phyloP scores from a whole-genome alignment of 2,888 invertebrate species.

The Crossocerus cetratus region DNA sequence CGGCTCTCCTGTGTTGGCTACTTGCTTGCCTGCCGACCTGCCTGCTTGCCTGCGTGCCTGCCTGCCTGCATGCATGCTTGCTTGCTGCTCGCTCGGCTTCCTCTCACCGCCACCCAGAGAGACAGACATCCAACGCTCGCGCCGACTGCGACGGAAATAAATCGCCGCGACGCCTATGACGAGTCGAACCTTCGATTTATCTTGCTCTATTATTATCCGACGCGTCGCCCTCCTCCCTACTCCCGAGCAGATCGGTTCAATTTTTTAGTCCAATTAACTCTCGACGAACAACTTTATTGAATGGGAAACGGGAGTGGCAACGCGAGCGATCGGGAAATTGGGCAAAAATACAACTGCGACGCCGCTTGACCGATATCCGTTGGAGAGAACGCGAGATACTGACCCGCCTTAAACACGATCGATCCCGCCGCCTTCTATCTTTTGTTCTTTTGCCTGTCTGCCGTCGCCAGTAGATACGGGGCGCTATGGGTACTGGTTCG shows the following conservation, averaged over 20 bases:
- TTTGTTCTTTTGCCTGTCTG: background rate
- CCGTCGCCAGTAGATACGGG: no score
- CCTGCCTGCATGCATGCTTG: no score
- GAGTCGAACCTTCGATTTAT: slow-evolving; percentile 39
- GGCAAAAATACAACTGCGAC: background rate
- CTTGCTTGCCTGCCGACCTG: no score
- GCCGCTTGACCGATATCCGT: slow-evolving; percentile 6
- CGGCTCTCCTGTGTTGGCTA: slow-evolving; percentile 14
- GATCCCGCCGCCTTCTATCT: slow-evolving; percentile 1
- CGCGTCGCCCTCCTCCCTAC: background rate
- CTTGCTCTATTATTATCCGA: slow-evolving; percentile 41
- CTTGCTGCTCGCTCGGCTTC: slow-evolving; percentile 12
- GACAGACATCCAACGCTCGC: background rate
- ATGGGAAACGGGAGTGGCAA: no score
- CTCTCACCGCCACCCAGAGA: background rate
- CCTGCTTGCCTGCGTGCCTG: no score
- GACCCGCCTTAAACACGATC: slow-evolving; percentile 19
- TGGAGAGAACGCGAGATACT: slow-evolving; percentile 3
- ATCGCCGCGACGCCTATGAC: slow-evolving; percentile 40
- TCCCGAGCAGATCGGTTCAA: background rate
- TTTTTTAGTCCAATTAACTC: no score
- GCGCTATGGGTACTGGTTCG: no score
- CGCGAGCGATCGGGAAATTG: no score
- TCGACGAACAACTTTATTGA: no score
- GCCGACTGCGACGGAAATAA: slow-evolving; percentile 43